Base-by-base conservation (phyloP, 2,113 vertebrate species). In the Lamprotornis superbus region DNA sequence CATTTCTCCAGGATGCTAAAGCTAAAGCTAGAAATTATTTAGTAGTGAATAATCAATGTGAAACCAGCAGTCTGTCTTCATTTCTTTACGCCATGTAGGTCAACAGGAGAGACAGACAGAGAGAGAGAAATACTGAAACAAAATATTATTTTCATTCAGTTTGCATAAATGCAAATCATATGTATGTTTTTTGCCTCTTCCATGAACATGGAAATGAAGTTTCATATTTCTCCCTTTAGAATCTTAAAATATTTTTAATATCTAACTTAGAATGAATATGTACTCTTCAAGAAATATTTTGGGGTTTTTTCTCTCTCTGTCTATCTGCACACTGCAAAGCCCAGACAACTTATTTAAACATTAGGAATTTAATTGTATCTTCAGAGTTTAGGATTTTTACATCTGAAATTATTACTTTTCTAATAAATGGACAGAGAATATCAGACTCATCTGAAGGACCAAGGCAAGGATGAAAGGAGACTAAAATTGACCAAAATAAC, bases 221-320 rank as follows among this genome's bases (percentile, higher is more conserved):
- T 79, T 79, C 67, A 39, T 22, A 30, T 79, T 88, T 93, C 44
- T 80, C 46, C 11, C 18, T 65, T 91, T 73, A 69, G 22, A 90
- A 40, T 65, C 17, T 22, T 73, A 25, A 85, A 73, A 56, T 84
- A 83, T 11, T 65, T 83, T 30, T 61, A 84, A 68, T 28, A n/a
- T 47, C 11, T 56, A 87, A 31, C 10, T 60, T 64, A 73, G 8
- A 78, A 94, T 35, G 10, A 52, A 24, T 69, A 56, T 82, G 30
- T 35, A 91, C 2, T 30, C 46, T 64, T 82, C 33, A 75, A 33
- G 2, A 87, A 76, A 74, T 35, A 0, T 35, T 79, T 46, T 13
- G 28, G 13, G 0, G 0, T 18, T 84, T 57, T 75, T 83, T 39
- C 5, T 16, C 4, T 47, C 10, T 59, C 23, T 60, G 1, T 78